Evolutionary conservation across 1,140 invertebrate genomes (phyloP).

Genomic region (Heliconius hermathena): DNA sequence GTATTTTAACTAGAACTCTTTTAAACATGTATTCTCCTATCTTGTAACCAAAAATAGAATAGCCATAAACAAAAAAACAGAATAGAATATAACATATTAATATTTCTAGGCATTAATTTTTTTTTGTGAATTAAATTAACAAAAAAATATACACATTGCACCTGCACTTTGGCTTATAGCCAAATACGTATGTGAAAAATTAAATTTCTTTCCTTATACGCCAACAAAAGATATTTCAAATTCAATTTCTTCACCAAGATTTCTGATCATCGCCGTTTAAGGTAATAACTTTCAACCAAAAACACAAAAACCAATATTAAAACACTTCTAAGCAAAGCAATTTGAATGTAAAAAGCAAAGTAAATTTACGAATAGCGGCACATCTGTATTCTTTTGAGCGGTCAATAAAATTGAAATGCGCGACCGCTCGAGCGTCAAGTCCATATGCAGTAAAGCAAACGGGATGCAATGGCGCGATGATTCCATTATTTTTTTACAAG

Average conservation of each 20-base stretch:
- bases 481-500: conserved; percentile 55
- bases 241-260: not conserved
- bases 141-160: too few species aligned
- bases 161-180: too few species aligned
- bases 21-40: too few species aligned
- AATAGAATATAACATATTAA: too few species aligned
- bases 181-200: not conserved
- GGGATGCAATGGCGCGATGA: conserved; percentile 55
- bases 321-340: conserved; percentile 41
- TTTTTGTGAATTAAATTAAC: too few species aligned
- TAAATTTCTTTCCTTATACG: not conserved
- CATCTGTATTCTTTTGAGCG: conserved; percentile 56
- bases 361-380: conserved; percentile 55
- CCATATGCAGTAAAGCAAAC: conserved; percentile 59
- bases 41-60: too few species aligned
- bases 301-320: conserved; percentile 13
- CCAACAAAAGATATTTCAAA: not conserved
- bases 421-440: conserved; percentile 51
- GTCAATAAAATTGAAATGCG: conserved; percentile 61
- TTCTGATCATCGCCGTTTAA: not conserved
- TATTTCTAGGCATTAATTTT: too few species aligned
- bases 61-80: too few species aligned
- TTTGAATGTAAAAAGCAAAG: conserved; percentile 33
- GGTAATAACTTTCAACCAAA: not conserved
- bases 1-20: too few species aligned